These are phyloP conservation scores for Liparis tanakae DNA, from an alignment of 2,797 vertebrate species.

Conservation along the genomic window DNA sequence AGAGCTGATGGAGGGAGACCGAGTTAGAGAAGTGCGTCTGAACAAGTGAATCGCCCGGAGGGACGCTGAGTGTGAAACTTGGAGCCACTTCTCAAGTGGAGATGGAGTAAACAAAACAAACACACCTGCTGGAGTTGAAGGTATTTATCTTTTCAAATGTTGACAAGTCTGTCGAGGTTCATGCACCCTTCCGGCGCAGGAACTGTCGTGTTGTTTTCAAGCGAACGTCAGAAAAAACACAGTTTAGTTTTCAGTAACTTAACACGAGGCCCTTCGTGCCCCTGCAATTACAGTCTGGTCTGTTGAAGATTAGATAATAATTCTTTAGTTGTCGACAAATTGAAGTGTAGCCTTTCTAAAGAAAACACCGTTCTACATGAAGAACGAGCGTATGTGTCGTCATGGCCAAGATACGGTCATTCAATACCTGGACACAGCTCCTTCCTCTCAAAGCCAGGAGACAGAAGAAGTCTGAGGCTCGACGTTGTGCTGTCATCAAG, in stretches of 20 bases:
- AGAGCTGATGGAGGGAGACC: constrained; percentile 56
- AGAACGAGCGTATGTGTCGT: neutral
- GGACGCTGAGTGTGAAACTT: constrained; percentile 29
- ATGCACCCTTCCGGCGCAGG: neutral
- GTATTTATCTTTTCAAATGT: constrained; percentile 53
- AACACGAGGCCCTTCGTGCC: neutral
- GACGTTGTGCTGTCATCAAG: neutral
- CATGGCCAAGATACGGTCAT: neutral
- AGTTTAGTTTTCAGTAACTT: neutral
- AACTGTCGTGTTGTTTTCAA: neutral
- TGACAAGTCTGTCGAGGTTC: neutral
- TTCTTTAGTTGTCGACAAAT: neutral
- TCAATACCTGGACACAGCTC: neutral
- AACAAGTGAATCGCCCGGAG: constrained; percentile 56
- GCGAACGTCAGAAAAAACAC: neutral
- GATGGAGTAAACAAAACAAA: constrained; percentile 60
- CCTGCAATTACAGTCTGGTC: neutral
- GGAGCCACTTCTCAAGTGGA: constrained; percentile 36
- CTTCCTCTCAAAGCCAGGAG: neutral
- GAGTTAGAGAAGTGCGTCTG: constrained; percentile 29
- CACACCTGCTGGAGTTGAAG: constrained; percentile 39
- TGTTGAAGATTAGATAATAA: neutral
- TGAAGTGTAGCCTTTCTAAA: neutral
- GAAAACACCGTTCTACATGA: neutral
- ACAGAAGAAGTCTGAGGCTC: neutral